Base-by-base conservation (phyloP, 2,888 invertebrate species). In the Endotricha flammealis region DNA sequence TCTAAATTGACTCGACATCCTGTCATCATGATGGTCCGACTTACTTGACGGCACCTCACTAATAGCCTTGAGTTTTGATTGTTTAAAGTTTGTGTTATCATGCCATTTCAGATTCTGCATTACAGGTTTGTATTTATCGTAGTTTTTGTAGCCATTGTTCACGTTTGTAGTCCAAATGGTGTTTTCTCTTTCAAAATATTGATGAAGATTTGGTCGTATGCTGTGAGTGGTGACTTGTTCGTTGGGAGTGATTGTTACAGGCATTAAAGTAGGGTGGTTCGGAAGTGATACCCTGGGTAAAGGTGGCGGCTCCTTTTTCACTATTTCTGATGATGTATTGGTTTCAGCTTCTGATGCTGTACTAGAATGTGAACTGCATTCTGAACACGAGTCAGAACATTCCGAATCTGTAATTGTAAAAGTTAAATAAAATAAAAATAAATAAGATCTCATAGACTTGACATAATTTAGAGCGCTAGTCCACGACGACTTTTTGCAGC, bases 361-460 rank as follows among this genome's bases (percentile, higher is more conserved):
- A 50, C 66, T 70, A 1, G 77, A 64, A 24, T 64, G 64, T 1
- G 79, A 78, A 42, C 75, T 73, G 64, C 91, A 92, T 41, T 91
- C 88, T 0, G 93, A 92, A 8, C 93, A 92, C 0, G 92, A 90
- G 32, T 90, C 89, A 0, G 94, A 93, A 63, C 93, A 93, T 27
- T 90, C 90, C 0, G 93, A 92, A 51, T 90, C 92, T 88, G 85
- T 39, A 68, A 74, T n/a, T n/a, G n/a, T n/a, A n/a, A n/a, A n/a
- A n/a, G n/a, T n/a, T n/a, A n/a, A n/a, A n/a, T n/a, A n/a, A n/a
- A n/a, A n/a, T n/a, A n/a, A n/a, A n/a, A n/a, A n/a, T n/a, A n/a
- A n/a, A n/a, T n/a, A n/a, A n/a, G n/a, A n/a, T n/a, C n/a, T n/a
- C n/a, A n/a, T n/a, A n/a, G n/a, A n/a, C n/a, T n/a, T n/a, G n/a